phyloP scores from a whole-genome alignment of 92 coral and sea anemone species.

The Scolanthus callimorphus region DNA sequence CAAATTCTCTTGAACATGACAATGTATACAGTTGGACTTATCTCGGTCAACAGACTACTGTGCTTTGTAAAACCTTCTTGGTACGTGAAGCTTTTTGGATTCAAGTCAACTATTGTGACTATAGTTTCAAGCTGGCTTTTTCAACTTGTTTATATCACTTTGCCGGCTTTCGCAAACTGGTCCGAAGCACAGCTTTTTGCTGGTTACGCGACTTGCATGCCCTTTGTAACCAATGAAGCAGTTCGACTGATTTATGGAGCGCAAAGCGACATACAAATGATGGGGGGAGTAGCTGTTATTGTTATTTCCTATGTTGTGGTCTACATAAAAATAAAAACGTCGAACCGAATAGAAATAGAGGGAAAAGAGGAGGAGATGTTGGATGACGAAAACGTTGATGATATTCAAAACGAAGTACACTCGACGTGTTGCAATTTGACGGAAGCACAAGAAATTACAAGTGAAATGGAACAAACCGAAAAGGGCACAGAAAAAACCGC shows the following conservation, averaged over 20 bases:
- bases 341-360: neutral
- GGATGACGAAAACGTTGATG: no score
- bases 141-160: constrained; percentile 13
- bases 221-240: constrained; percentile 10
- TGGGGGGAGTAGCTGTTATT: constrained; percentile 13
- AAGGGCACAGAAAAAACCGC: no score
- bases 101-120: constrained; percentile 23
- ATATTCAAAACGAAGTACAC: no score
- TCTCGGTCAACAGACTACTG: constrained; percentile 15
- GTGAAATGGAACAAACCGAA: no score
- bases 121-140: constrained; percentile 20
- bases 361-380: neutral
- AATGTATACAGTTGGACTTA: constrained; percentile 13
- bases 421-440: no score
- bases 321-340: constrained; percentile 9
- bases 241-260: constrained; percentile 25
- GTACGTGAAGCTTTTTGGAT: constrained; percentile 18
- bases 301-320: constrained; percentile 11
- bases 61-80: constrained; percentile 9
- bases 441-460: no score
- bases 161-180: constrained; percentile 30
- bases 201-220: constrained; percentile 20
- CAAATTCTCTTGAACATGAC: constrained; percentile 14
- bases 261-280: constrained; percentile 10
- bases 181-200: constrained; percentile 10